A percentile compares a stretch with the other conserved stretches of the same genome.
Evolutionary conservation across 1,140 invertebrate genomes (phyloP).

Genomic region (Cryptotermes secundus): DNA sequence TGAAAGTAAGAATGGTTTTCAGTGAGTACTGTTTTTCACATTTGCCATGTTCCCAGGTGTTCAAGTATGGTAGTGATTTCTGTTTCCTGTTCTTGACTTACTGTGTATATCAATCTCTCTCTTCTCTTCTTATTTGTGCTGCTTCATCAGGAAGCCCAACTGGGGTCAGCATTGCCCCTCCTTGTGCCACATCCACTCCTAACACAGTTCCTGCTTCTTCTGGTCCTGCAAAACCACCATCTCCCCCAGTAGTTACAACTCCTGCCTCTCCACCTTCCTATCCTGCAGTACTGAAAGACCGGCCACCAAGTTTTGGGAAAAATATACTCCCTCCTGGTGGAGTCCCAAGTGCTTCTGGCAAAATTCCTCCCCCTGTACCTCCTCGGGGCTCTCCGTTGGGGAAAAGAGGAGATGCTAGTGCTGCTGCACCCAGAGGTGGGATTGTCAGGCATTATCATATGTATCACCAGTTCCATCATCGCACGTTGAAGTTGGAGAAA

Average conservation of each 20-base stretch:
- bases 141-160: conserved; percentile 24
- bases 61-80: neutral
- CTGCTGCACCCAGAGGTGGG: conserved; percentile 11
- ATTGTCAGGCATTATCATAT: conserved; percentile 19
- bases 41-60: neutral
- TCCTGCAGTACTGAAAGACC: conserved; percentile 72
- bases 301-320: conserved; percentile 43
- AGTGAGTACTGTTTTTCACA: too few relatives aligned
- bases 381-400: conserved; percentile 63
- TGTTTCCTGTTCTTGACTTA: neutral
- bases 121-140: conserved; percentile 23
- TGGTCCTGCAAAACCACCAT: conserved; percentile 42
- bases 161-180: conserved; percentile 2
- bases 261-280: conserved; percentile 45
- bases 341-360: conserved; percentile 47
- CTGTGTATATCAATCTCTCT: conserved; percentile 5
- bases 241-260: conserved; percentile 43
- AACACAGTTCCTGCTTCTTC: conserved; percentile 42
- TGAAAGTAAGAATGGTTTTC: too few relatives aligned
- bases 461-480: neutral
- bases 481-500: conserved; percentile 5
- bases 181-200: conserved; percentile 33
- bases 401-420: conserved; percentile 3
- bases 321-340: conserved; percentile 36
- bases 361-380: conserved; percentile 77